A percentile compares a stretch with the other conserved stretches of the same genome.
phyloP scores from a whole-genome alignment of 30 jellyfish, hydroid and myxozoan species.

The Pelagia noctiluca region DNA sequence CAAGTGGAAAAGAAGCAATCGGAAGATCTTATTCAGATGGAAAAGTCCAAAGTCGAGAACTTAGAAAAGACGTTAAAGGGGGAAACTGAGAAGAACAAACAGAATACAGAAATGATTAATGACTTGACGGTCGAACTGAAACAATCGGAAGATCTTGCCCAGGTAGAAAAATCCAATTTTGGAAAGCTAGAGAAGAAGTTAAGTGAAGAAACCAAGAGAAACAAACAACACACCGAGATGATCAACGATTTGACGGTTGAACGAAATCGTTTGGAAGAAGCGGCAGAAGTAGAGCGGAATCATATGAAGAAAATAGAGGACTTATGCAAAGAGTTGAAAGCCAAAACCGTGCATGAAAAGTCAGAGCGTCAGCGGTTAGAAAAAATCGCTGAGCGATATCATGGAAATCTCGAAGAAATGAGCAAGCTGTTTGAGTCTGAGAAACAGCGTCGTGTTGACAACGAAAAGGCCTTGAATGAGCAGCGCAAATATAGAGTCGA shows the following conservation, averaged over 20 bases:
- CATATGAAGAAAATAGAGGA: slow-evolving; percentile 52
- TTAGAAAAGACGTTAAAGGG: slow-evolving; percentile 26
- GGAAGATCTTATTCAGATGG: slow-evolving; percentile 25
- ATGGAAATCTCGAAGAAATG: slow-evolving; percentile 72
- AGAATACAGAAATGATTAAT: slow-evolving; percentile 14
- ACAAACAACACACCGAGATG: slow-evolving; percentile 19
- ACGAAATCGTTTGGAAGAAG: slow-evolving; percentile 41
- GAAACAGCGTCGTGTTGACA: slow-evolving; percentile 54
- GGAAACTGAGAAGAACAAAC: slow-evolving; percentile 38
- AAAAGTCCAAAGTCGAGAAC: slow-evolving; percentile 39
- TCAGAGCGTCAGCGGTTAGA: slow-evolving; percentile 72
- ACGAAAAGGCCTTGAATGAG: slow-evolving; percentile 54
- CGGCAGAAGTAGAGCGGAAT: slow-evolving; percentile 58
- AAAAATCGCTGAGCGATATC: slow-evolving; percentile 74
- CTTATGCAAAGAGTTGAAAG: slow-evolving; percentile 48
- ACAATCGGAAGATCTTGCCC: slow-evolving; percentile 23
- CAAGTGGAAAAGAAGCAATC: slow-evolving; percentile 38
- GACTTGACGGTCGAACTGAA: slow-evolving; percentile 40
- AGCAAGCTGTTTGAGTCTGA: slow-evolving; percentile 63
- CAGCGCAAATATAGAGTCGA: slow-evolving; percentile 18
- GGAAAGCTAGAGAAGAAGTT: slow-evolving; percentile 37
- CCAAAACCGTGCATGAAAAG: slow-evolving; percentile 60
- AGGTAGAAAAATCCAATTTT: slow-evolving; percentile 17
- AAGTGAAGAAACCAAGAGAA: slow-evolving; percentile 30
- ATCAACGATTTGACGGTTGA: slow-evolving; percentile 24